phyloP scores from a whole-genome alignment of 2,113 vertebrate species.

The Pangasianodon gigas region DNA sequence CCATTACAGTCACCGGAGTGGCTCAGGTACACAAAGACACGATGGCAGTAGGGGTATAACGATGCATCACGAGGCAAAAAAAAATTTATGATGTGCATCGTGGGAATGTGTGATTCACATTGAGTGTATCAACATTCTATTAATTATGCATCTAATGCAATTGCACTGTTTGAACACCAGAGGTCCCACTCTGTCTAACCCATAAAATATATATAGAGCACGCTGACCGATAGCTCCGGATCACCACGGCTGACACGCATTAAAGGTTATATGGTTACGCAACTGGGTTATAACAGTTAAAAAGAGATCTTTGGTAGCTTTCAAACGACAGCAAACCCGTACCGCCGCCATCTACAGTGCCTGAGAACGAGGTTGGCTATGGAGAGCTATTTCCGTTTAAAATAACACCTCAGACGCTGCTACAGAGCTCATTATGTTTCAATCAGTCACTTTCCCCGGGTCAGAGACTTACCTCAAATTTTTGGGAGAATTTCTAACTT shows the following conservation, averaged over 20 bases:
- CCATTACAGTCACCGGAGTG: constrained; percentile 97
- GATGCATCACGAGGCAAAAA: neutral
- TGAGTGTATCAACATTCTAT: neutral
- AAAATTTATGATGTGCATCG: neutral
- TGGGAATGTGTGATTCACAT: neutral
- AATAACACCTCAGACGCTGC: too few species aligned
- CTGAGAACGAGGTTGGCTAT: too few species aligned
- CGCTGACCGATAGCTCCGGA: neutral
- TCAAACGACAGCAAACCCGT: too few species aligned
- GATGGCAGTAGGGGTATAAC: neutral
- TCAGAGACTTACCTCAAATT: too few species aligned
- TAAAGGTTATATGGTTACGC: neutral
- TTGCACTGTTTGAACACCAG: neutral
- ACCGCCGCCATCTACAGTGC: too few species aligned
- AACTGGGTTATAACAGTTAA: neutral
- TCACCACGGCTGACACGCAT: neutral
- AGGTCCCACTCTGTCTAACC: neutral
- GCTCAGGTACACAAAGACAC: constrained; percentile 83
- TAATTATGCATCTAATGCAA: neutral
- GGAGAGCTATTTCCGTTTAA: too few species aligned
- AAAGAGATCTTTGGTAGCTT: neutral
- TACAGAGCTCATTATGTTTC: too few species aligned
- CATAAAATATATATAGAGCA: neutral
- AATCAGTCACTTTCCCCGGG: too few species aligned
- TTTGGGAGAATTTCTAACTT: too few species aligned